Conservation (phyloP, 2,113 vertebrate genomes). For the Carollia perspicillata region DNA sequence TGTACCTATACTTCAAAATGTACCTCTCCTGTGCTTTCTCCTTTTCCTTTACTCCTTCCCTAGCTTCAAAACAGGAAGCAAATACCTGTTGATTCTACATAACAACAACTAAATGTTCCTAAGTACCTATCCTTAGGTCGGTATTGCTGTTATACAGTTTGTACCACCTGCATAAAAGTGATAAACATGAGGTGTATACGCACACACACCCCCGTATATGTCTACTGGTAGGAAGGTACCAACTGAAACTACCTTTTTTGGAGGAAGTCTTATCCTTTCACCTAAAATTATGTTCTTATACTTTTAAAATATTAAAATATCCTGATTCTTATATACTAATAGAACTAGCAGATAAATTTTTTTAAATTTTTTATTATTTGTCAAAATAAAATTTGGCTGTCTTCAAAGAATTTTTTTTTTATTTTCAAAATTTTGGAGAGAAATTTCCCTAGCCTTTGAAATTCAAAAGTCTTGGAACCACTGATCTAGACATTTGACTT, state of each 20-base stretch:
- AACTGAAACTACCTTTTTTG: background rate
- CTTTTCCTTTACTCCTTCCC: background rate
- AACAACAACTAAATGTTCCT: background rate
- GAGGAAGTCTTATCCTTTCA: background rate
- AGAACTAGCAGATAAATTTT: background rate
- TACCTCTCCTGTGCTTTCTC: background rate
- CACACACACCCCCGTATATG: background rate
- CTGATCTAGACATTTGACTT: background rate
- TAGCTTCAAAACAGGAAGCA: background rate
- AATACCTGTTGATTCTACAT: background rate
- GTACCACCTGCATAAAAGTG: background rate
- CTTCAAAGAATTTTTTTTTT: background rate
- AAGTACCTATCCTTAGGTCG: background rate
- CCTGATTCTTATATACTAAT: constrained; percentile 38
- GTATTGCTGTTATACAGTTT: background rate
- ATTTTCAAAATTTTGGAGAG: background rate
- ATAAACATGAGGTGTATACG: background rate
- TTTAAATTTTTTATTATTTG: background rate
- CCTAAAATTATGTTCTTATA: background rate
- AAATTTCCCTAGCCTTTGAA: background rate
- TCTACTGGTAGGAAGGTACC: background rate
- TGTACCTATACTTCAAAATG: too few species aligned
- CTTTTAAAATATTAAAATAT: background rate
- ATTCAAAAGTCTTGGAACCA: constrained; percentile 14
- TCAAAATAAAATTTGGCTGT: constrained; percentile 15